Conservation (phyloP, 2,888 invertebrate species). For the Ophraella communa region DNA sequence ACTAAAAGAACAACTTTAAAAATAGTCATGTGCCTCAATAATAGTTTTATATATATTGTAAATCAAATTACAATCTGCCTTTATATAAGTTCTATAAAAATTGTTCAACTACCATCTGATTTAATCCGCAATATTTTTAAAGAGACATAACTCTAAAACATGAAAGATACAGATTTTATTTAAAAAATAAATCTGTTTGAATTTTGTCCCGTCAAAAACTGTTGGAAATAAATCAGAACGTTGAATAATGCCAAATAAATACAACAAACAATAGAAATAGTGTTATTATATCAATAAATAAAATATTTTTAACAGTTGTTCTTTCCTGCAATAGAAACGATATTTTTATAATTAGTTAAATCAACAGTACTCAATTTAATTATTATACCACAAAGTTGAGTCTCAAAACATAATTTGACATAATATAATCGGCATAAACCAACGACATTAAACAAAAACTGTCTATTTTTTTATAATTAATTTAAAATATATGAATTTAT, state of each 20-base stretch:
- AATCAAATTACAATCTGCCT: conserved; percentile 31
- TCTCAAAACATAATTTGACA: neutral
- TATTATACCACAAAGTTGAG: conserved; percentile 24
- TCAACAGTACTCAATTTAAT: conserved; percentile 47
- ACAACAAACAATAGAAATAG: conserved; percentile 18
- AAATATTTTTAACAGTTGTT: conserved; percentile 45
- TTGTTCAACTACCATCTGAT: conserved; percentile 12
- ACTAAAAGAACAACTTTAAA: conserved; percentile 41
- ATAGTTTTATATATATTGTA: conserved; percentile 29
- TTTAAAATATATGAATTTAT: too few species aligned
- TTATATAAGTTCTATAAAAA: conserved; percentile 21
- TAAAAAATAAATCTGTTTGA: too few species aligned
- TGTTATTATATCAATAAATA: conserved; percentile 28
- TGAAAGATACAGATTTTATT: neutral
- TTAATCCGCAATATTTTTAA: conserved; percentile 1
- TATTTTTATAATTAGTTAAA: conserved; percentile 49
- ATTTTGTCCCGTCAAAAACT: too few species aligned
- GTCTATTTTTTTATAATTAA: neutral
- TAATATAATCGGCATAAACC: neutral
- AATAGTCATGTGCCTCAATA: conserved; percentile 41
- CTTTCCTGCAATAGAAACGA: conserved; percentile 47
- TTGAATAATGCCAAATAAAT: conserved; percentile 2
- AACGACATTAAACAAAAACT: neutral
- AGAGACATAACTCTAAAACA: neutral
- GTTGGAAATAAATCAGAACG: neutral